Evolutionary conservation across 1,140 invertebrate species (phyloP), one percentile per base, ranked within the genome.

Genomic region (Drosophila saltans): DNA sequence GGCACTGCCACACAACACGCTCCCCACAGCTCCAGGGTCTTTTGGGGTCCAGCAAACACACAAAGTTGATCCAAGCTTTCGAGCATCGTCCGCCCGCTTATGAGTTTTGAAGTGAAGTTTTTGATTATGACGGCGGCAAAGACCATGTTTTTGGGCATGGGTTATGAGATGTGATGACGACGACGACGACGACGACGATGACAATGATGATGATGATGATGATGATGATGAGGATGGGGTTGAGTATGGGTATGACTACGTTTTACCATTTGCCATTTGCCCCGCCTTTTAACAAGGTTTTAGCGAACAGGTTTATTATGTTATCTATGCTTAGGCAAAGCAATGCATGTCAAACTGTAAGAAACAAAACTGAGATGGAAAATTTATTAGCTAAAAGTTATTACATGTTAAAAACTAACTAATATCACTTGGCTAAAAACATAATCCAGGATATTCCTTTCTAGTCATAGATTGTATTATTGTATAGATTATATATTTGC

Each of bases 251-350:
- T 5, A 56, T 7, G 45, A 52, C 45, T 26, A 36, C 6, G 33
- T 9, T 21, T 65, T 43, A 30, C 48, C 48, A 33, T 65, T 65
- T 67, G 67, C 75, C 45, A 21, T 57, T 58, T 69, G 83, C 79
- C 69, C 71, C 82, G 79, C 80, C 83, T 69, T 45, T 69, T 83
- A 88, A 88, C 84, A 83, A 88, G 84, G 84, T 80, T 60, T 66
- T 83, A 78, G 69, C 75, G 84, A 88, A 88, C 83, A 88, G 83
- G 83, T 88, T 88, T 88, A 88, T 88, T 89, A 80, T 89, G 84
- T 88, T 86, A 73, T 43, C 48, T 16, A 57, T 9, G 28, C 33
- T 39, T 28, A 43, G 30, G 7, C 28, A 16, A 1, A 21, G 40
- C 74, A 71, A 45, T 71, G 75, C 45, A 61, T 78, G 57, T 78